Conservation (phyloP, 2,888 invertebrate species). For the Halictus quadricinctus region DNA sequence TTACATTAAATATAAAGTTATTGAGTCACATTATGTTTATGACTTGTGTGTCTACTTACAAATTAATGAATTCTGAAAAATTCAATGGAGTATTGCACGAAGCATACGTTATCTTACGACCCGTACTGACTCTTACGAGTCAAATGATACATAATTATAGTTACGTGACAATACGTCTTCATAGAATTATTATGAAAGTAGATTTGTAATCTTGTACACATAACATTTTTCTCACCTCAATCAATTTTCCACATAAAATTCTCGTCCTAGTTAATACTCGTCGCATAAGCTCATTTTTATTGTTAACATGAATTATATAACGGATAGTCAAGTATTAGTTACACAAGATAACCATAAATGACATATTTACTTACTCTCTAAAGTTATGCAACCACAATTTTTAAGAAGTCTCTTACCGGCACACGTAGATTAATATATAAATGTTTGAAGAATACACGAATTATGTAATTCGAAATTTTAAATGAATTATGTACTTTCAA, state of each 20-base stretch:
- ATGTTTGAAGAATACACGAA: background rate
- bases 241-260: background rate
- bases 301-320: background rate
- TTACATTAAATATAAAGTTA: background rate
- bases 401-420: background rate
- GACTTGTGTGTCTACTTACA: no score
- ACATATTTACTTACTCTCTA: background rate
- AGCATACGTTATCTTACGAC: no score
- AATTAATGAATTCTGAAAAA: no score
- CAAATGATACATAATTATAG: background rate
- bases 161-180: background rate
- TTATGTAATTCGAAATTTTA: background rate
- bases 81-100: no score
- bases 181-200: background rate
- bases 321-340: background rate
- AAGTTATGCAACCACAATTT: conserved; percentile 8
- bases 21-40: no score
- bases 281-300: background rate
- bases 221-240: background rate
- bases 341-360: background rate
- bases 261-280: background rate
- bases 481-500: background rate
- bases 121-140: background rate
- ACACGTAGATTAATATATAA: background rate
- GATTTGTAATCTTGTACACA: background rate